phyloP scores from a whole-genome alignment of 2,797 vertebrate species.

The Scleropages formosus region DNA sequence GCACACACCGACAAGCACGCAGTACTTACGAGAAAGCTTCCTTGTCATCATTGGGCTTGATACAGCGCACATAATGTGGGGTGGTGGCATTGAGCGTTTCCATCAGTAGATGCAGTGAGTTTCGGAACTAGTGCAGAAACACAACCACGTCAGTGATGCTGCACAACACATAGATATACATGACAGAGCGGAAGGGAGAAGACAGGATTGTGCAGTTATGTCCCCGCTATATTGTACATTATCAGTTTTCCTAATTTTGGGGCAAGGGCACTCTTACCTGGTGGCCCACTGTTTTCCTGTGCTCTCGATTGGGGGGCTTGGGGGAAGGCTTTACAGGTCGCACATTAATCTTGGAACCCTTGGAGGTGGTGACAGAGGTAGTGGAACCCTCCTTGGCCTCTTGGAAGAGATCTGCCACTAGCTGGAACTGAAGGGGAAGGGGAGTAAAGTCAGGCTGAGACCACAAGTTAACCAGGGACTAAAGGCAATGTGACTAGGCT shows the following conservation, averaged over 20 bases:
- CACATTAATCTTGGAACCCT: conserved; percentile 71
- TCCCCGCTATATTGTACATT: background rate
- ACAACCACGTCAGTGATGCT: background rate
- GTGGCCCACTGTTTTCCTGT: conserved; percentile 87
- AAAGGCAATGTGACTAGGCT: too few species aligned
- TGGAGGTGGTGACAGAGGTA: conserved; percentile 9
- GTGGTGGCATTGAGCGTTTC: conserved; percentile 92
- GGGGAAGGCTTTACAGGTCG: conserved; percentile 69
- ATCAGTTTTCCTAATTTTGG: background rate
- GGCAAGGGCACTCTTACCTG: conserved; percentile 70
- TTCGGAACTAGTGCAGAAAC: conserved; percentile 77
- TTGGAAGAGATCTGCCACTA: conserved; percentile 85
- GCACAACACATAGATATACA: background rate
- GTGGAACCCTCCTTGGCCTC: conserved; percentile 65
- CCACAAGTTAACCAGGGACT: too few species aligned
- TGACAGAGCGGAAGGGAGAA: background rate
- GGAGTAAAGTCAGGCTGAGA: conserved; percentile 1
- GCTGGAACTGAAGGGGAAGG: conserved; percentile 71
- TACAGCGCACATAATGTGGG: conserved; percentile 93
- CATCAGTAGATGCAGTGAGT: conserved; percentile 88
- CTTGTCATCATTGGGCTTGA: conserved; percentile 92
- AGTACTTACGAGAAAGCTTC: conserved; percentile 84
- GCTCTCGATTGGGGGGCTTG: conserved; percentile 83
- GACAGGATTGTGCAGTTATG: background rate
- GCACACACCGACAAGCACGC: too few species aligned